Base-by-base conservation (phyloP, 2,797 vertebrate species). In the Parauchenoglanis punctatus region DNA sequence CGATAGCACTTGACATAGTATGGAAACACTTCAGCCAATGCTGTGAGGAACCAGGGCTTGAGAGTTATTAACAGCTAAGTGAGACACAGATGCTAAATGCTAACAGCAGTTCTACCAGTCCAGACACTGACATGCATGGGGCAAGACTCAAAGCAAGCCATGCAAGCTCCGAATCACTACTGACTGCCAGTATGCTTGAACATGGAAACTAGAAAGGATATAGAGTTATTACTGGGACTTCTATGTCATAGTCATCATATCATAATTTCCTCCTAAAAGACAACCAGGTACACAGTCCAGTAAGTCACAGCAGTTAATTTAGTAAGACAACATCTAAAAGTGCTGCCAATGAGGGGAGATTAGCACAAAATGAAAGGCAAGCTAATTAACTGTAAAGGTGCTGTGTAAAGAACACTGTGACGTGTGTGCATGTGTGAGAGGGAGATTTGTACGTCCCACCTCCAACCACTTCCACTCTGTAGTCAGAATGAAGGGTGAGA, bases 91-190 rank as follows among this genome's bases (percentile, higher is more conserved):
- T 35, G 67, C 86, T n/a, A 86, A 84, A 85, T 56, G 52, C 87
- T 40, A 87, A 52, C 76, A 72, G 70, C 86, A 13, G 86, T 77
- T 85, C 82, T 83, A 70, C 59, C 80, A 81, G 87, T 80, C 83
- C 61, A 28, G 77, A 73, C 28, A 75, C 78, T 56, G 20, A 13
- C 88, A 90, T 87, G 88, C 87, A 76, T 12, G 18, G 84, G 68
- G 72, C 81, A 40, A 87, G 76, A 70, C 86, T 86, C 68, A 1
- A 84, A 87, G 86, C 86, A 82, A 75, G 68, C 84, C 87, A 85
- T 88, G 87, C 76, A 56, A 82, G 86, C 87, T 86, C 84, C 7
- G 88, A 87, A 87, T 72, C 56, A 44, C 72, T 82, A 81, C 72
- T 83, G 90, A 81, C 63, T 80, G 90, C 56, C 75, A 65, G 13